These are phyloP conservation scores for Takifugu flavidus DNA, from an alignment of 2,113 vertebrate species.

Conservation along the genomic window DNA sequence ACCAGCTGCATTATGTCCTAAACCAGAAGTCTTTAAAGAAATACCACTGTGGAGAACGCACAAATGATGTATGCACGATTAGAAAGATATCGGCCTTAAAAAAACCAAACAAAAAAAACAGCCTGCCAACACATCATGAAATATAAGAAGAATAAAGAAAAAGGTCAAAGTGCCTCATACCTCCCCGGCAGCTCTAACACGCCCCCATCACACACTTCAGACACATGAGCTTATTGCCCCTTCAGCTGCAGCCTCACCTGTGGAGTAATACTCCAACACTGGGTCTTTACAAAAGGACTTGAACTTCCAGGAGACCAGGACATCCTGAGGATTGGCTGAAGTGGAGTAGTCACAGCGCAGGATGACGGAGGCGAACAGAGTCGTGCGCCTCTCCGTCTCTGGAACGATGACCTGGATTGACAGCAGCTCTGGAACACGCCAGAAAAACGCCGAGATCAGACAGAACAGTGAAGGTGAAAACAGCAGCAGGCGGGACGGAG, in stretches of 20 bases:
- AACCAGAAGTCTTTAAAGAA: too few species aligned
- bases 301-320: conserved; percentile 89
- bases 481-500: not conserved
- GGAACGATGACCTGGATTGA: conserved; percentile 85
- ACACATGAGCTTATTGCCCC: not conserved
- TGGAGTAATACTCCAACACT: conserved; percentile 89
- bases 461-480: not conserved
- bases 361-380: conserved; percentile 82
- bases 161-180: too few species aligned
- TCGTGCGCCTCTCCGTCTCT: conserved; percentile 77
- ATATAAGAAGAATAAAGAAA: too few species aligned
- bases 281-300: conserved; percentile 98
- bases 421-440: conserved; percentile 74
- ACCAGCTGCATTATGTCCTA: too few species aligned
- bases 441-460: not conserved
- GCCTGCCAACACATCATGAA: too few species aligned
- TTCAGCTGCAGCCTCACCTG: conserved; percentile 66
- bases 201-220: not conserved
- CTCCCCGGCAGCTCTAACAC: too few species aligned
- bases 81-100: too few species aligned
- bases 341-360: conserved; percentile 92
- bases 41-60: too few species aligned
- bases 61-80: too few species aligned
- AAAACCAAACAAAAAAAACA: too few species aligned
- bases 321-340: conserved; percentile 82